Conservation (phyloP, 2,888 invertebrate genomes). For the Drosophila anceps region DNA sequence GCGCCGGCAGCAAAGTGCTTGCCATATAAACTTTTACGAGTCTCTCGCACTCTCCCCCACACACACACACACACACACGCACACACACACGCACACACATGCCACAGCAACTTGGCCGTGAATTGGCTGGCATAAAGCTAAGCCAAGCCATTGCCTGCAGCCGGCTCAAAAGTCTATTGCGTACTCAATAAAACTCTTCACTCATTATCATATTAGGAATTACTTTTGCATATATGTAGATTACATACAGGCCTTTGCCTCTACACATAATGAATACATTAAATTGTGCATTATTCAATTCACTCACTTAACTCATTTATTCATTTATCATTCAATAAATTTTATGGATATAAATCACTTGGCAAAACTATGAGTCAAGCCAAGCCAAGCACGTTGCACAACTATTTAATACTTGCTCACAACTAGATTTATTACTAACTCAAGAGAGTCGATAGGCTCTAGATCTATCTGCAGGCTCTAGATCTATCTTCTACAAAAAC, state of each 20-base stretch:
- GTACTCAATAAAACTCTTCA: conserved; percentile 2
- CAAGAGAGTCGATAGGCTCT: no score
- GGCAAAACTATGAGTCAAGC: no score
- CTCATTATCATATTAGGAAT: conserved; percentile 7
- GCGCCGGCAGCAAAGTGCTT: conserved; percentile 61
- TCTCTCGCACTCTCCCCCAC: conserved; percentile 11
- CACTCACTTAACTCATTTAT: not conserved
- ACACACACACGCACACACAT: conserved; percentile 6
- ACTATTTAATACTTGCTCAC: not conserved
- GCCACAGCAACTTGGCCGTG: conserved; percentile 33
- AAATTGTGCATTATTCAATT: not conserved
- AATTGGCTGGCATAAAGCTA: conserved; percentile 41
- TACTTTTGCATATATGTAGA: conserved; percentile 5
- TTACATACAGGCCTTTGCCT: not conserved
- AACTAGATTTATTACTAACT: not conserved
- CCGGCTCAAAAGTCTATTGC: not conserved
- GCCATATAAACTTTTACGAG: conserved; percentile 68
- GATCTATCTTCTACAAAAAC: no score
- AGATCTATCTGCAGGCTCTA: no score
- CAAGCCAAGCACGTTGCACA: not conserved
- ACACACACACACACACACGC: not conserved
- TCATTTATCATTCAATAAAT: not conserved
- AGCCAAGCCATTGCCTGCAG: conserved; percentile 23
- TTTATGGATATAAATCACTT: not conserved
- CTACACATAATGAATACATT: not conserved